Evolutionary conservation across 2,888 invertebrate species (phyloP).

Genomic region (Osmoderma eremita): DNA sequence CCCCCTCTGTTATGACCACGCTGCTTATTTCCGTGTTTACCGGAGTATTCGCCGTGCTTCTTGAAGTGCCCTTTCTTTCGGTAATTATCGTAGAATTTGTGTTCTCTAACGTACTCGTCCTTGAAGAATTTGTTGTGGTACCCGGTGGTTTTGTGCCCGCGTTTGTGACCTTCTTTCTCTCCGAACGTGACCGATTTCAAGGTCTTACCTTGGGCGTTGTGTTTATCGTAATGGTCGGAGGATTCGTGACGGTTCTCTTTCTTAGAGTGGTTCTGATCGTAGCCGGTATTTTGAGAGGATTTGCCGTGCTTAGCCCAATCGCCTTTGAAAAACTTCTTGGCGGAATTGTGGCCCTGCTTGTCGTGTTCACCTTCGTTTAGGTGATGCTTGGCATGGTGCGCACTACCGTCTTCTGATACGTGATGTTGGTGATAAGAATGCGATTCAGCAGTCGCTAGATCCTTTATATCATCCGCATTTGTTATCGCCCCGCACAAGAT

Average conservation of each 20-base stretch:
- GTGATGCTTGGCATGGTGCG: constrained; percentile 4
- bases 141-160: constrained; percentile 80
- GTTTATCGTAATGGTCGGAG: constrained; percentile 74
- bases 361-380: not conserved
- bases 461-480: not conserved
- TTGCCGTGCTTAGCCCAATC: constrained; percentile 7
- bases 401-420: not conserved
- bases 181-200: constrained; percentile 76
- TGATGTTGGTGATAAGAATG: not conserved
- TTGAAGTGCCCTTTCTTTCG: constrained; percentile 78
- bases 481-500: not conserved
- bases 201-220: constrained; percentile 67
- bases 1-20: constrained; percentile 73
- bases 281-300: constrained; percentile 4
- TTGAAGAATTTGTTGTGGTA: constrained; percentile 83
- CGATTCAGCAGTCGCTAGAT: not conserved
- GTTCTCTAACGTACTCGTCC: constrained; percentile 81
- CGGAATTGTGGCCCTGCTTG: not conserved
- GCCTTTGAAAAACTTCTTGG: not conserved
- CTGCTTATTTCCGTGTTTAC: constrained; percentile 74
- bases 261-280: constrained; percentile 68
- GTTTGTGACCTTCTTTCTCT: constrained; percentile 80
- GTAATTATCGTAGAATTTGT: constrained; percentile 80
- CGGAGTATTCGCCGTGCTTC: constrained; percentile 73
- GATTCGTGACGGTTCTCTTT: constrained; percentile 73